Evolutionary conservation across 2,113 vertebrate genomes (phyloP).

Genomic region (Hippocampus mohnikei): DNA sequence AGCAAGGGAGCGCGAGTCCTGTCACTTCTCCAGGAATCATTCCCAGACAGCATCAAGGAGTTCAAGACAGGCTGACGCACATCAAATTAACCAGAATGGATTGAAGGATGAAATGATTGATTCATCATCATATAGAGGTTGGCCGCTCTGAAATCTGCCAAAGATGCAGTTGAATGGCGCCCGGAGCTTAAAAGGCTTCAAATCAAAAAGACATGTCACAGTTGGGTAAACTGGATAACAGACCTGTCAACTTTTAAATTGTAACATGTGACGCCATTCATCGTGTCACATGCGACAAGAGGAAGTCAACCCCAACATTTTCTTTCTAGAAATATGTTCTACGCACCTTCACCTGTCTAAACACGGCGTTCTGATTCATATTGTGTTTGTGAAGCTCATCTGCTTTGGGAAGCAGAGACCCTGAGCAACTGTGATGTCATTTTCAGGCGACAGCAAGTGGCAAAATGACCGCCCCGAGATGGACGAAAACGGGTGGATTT

Average conservation of each 20-base stretch:
- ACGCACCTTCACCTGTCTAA: too few species aligned
- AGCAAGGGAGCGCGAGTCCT: constrained; percentile 41
- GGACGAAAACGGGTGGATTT: too few species aligned
- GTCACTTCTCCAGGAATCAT: constrained; percentile 65
- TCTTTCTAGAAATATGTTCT: too few species aligned
- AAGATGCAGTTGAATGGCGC: constrained; percentile 49
- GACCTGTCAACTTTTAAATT: constrained; percentile 27
- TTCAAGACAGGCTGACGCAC: constrained; percentile 47
- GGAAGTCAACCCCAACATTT: too few species aligned
- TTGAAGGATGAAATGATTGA: constrained; percentile 66
- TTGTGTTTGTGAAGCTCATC: too few species aligned
- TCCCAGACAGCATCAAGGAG: constrained; percentile 61
- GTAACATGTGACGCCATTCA: constrained; percentile 12
- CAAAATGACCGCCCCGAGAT: too few species aligned
- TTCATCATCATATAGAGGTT: constrained; percentile 57
- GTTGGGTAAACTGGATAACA: constrained; percentile 29
- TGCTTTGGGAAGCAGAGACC: too few species aligned
- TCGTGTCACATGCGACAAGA: constrained; percentile 12
- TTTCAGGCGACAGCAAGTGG: too few species aligned
- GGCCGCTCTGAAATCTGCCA: constrained; percentile 54
- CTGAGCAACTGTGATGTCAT: too few species aligned
- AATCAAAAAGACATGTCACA: constrained; percentile 37
- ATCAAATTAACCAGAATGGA: constrained; percentile 64
- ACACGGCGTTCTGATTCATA: too few species aligned
- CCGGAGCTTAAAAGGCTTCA: constrained; percentile 36